A percentile compares a stretch with the other conserved stretches of the same genome.
phyloP scores from a whole-genome alignment of 2,888 invertebrate genomes.

The Lasioglossum villosulum region DNA sequence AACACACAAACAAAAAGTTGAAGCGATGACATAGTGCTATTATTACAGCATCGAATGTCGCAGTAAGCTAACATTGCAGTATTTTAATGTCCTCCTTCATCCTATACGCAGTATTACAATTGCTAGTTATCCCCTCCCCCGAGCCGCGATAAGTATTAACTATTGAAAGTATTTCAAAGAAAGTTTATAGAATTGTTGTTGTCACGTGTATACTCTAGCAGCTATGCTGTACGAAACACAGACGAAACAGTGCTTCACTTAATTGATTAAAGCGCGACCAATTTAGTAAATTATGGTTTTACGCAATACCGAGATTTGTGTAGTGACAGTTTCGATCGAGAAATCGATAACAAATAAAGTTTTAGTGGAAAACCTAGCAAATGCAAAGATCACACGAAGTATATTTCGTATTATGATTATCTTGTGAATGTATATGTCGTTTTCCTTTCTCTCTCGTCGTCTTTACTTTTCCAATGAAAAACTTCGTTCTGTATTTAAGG shows the following conservation, averaged over 20 bases:
- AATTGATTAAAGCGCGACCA: neutral
- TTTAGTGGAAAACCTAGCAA: conserved; percentile 21
- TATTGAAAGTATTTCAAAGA: conserved; percentile 61
- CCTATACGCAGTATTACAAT: conserved; percentile 56
- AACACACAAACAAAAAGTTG: neutral
- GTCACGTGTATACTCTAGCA: neutral
- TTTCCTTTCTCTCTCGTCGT: neutral
- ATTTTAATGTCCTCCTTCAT: conserved; percentile 62
- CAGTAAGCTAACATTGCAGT: conserved; percentile 63
- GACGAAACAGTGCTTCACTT: conserved; percentile 4
- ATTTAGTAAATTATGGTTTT: conserved; percentile 33
- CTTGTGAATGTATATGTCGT: neutral
- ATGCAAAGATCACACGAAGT: neutral
- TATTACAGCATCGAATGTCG: conserved; percentile 56
- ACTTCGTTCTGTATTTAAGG: conserved; percentile 41
- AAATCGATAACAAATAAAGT: conserved; percentile 19
- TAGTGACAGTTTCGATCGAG: conserved; percentile 29
- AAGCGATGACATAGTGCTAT: conserved; percentile 50
- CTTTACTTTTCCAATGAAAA: neutral
- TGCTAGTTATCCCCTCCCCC: conserved; percentile 29
- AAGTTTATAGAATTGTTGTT: conserved; percentile 55
- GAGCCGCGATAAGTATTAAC: conserved; percentile 30
- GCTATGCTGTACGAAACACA: conserved; percentile 16
- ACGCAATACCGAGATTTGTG: conserved; percentile 11
- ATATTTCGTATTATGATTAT: neutral